Conservation (phyloP, 2,888 invertebrate genomes). For the Plebejus anna region DNA sequence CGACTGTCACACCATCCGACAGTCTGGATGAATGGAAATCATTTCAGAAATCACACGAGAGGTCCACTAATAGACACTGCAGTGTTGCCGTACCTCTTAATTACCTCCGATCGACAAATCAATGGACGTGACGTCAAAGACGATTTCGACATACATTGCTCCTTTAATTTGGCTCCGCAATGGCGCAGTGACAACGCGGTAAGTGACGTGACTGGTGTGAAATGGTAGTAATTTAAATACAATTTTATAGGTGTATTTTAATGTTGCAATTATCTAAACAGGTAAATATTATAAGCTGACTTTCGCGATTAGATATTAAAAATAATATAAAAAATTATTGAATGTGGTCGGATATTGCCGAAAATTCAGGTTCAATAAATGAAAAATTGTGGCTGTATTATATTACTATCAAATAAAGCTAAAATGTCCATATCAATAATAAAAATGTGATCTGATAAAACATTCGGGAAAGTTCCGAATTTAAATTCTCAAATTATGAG, state of each 20-base stretch:
- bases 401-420: too few relatives aligned
- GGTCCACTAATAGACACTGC: slow-evolving; percentile 28
- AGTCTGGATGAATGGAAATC: slow-evolving; percentile 12
- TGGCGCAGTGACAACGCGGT: slow-evolving; percentile 27
- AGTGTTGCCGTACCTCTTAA: slow-evolving; percentile 30
- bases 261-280: too few relatives aligned
- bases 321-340: too few relatives aligned
- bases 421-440: background rate
- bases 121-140: slow-evolving; percentile 31
- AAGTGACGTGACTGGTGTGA: slow-evolving; percentile 31
- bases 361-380: too few relatives aligned
- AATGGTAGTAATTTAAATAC: slow-evolving; percentile 15
- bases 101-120: slow-evolving; percentile 32
- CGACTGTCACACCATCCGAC: background rate
- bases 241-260: background rate
- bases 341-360: too few relatives aligned
- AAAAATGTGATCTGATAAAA: background rate
- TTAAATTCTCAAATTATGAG: slow-evolving; percentile 17
- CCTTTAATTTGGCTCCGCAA: slow-evolving; percentile 31
- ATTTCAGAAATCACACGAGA: slow-evolving; percentile 15
- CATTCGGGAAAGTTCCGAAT: slow-evolving; percentile 6
- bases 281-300: too few relatives aligned
- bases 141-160: slow-evolving; percentile 34
- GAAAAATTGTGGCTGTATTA: too few relatives aligned
- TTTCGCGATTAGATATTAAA: too few relatives aligned